phyloP scores from a whole-genome alignment of 2,888 invertebrate species.

The Sinotaia quadrata region DNA sequence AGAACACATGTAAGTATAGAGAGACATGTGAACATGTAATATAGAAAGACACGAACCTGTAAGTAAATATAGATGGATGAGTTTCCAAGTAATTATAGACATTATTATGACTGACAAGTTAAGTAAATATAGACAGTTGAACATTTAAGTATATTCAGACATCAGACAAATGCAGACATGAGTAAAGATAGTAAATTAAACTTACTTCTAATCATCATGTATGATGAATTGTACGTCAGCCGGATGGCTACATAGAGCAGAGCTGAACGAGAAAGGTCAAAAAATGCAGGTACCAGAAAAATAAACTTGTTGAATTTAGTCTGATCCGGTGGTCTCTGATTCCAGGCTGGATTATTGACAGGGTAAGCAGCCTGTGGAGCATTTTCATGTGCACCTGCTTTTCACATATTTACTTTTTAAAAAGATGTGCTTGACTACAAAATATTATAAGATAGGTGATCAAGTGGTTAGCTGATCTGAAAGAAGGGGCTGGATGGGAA shows the following conservation, averaged over 20 bases:
- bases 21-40: not conserved
- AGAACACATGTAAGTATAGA: not conserved
- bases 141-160: not conserved
- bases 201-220: constrained; percentile 39
- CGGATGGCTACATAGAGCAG: constrained; percentile 38
- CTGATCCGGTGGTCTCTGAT: constrained; percentile 12
- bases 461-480: no score
- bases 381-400: not conserved
- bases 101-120: not conserved
- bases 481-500: no score
- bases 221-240: constrained; percentile 38
- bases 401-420: no score
- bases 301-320: constrained; percentile 25
- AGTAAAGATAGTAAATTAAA: not conserved
- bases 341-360: constrained; percentile 16
- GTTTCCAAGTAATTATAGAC: not conserved
- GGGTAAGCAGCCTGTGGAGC: not conserved
- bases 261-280: constrained; percentile 28
- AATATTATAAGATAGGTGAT: no score
- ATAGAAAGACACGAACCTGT: no score
- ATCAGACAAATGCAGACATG: not conserved
- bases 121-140: not conserved
- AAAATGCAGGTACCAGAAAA: constrained; percentile 34
- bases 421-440: no score
- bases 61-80: no score